Conservation (phyloP, 1,140 invertebrate genomes). For the Caerostris extrusa region DNA sequence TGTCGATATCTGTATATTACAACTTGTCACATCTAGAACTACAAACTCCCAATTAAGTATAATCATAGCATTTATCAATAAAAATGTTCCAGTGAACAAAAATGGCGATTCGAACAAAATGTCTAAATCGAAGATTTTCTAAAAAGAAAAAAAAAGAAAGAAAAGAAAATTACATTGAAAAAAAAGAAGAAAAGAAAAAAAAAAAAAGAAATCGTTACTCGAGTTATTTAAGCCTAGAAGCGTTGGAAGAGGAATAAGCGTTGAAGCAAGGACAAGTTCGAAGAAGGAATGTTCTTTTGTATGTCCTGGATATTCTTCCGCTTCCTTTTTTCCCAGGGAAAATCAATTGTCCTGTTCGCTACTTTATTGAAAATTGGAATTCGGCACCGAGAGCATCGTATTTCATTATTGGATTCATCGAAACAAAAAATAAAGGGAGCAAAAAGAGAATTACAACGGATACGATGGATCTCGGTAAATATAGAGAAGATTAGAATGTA, state of each 20-base stretch:
- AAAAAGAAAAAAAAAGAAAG: background rate
- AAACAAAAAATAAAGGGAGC: background rate
- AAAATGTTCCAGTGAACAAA: constrained; percentile 21
- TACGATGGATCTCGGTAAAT: constrained; percentile 12
- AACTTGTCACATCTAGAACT: too few relatives aligned
- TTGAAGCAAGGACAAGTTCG: constrained; percentile 46
- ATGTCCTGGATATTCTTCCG: constrained; percentile 21
- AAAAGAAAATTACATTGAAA: background rate
- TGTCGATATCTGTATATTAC: too few relatives aligned
- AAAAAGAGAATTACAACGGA: background rate
- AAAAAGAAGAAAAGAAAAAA: background rate
- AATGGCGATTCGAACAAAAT: constrained; percentile 21
- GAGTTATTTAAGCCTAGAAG: constrained; percentile 52
- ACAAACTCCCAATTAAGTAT: too few relatives aligned
- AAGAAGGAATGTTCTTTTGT: constrained; percentile 45
- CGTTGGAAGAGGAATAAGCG: constrained; percentile 12
- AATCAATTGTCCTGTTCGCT: constrained; percentile 52
- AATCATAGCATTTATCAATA: background rate
- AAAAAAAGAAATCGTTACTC: constrained; percentile 39
- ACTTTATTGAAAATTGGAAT: constrained; percentile 59
- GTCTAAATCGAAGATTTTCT: constrained; percentile 26
- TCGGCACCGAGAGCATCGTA: constrained; percentile 11
- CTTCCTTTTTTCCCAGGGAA: constrained; percentile 38
- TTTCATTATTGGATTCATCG: constrained; percentile 45
- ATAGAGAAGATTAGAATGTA: constrained; percentile 41